These are phyloP conservation scores for Chionoecetes opilio DNA, from an alignment of 1,140 invertebrate genomes.

Conservation along the genomic window DNA sequence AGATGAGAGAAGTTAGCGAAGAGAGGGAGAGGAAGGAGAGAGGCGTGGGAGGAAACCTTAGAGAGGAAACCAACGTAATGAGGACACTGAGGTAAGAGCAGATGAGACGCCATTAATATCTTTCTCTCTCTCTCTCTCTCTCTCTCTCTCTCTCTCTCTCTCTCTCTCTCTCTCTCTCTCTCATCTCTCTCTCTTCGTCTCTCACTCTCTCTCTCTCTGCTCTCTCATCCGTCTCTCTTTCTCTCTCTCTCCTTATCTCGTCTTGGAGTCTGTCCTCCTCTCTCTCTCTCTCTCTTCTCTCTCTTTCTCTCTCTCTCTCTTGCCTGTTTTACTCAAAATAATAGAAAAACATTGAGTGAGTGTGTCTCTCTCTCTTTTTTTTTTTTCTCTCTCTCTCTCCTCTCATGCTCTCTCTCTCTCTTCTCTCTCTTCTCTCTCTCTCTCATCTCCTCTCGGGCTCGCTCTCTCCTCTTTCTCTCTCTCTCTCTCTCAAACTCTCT, in stretches of 20 bases:
- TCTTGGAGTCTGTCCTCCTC: conserved; percentile 14
- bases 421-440: too few species aligned
- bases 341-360: too few species aligned
- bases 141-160: conserved; percentile 55
- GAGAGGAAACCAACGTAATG: too few species aligned
- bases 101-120: neutral
- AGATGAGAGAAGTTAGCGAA: neutral
- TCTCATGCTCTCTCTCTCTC: too few species aligned
- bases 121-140: conserved; percentile 48
- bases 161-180: conserved; percentile 30
- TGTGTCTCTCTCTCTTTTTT: too few species aligned
- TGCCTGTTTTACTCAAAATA: too few species aligned
- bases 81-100: too few species aligned
- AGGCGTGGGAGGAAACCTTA: neutral
- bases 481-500: too few species aligned
- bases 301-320: neutral
- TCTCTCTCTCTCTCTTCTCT: conserved; percentile 5
- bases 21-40: conserved; percentile 36
- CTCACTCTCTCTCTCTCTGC: neutral
- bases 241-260: conserved; percentile 41
- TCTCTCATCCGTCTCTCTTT: conserved; percentile 43
- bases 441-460: too few species aligned
- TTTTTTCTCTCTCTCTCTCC: too few species aligned
- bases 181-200: neutral
- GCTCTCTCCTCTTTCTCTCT: too few species aligned